A percentile compares a stretch with the other conserved stretches of the same genome.
Conservation (phyloP, 2,888 invertebrate species). For the Spilarctia lutea region DNA sequence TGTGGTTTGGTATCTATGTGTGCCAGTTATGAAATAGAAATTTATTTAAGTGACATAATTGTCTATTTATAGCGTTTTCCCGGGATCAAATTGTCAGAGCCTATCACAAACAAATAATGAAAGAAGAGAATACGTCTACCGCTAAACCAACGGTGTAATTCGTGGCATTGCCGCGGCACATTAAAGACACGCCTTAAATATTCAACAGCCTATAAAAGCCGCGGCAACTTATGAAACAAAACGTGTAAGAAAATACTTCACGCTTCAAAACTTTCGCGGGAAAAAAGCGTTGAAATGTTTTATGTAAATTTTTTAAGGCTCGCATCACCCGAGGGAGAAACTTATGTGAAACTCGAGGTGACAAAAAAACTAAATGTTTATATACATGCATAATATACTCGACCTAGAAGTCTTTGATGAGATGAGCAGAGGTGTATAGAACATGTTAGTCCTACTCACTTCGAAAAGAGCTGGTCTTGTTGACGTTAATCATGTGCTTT, state of each 20-base stretch:
- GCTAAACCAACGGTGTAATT: not conserved
- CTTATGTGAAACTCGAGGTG: constrained; percentile 5
- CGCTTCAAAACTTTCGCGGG: constrained; percentile 12
- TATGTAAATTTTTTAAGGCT: constrained; percentile 10
- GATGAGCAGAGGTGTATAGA: not conserved
- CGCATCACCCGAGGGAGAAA: not conserved
- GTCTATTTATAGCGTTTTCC: not conserved
- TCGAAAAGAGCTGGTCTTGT: not conserved
- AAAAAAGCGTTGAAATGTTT: constrained; percentile 16
- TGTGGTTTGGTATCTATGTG: no score
- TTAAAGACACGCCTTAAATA: constrained; percentile 5
- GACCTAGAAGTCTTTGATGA: not conserved
- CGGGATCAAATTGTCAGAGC: no score
- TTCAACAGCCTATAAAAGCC: constrained; percentile 8
- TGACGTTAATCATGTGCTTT: no score
- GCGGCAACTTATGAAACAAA: constrained; percentile 16
- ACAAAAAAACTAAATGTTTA: not conserved
- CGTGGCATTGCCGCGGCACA: constrained; percentile 3
- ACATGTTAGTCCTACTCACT: not conserved
- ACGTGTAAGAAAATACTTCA: constrained; percentile 12
- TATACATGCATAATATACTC: not conserved
- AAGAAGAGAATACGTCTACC: not conserved
- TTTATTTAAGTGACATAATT: not conserved
- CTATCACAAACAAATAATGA: not conserved
- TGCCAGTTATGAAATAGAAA: no score